A percentile compares a stretch with the other conserved stretches of the same genome.
These are phyloP conservation scores for Scaptomyza tumidula DNA, from an alignment of 2,888 invertebrate species.

Conservation along the genomic window DNA sequence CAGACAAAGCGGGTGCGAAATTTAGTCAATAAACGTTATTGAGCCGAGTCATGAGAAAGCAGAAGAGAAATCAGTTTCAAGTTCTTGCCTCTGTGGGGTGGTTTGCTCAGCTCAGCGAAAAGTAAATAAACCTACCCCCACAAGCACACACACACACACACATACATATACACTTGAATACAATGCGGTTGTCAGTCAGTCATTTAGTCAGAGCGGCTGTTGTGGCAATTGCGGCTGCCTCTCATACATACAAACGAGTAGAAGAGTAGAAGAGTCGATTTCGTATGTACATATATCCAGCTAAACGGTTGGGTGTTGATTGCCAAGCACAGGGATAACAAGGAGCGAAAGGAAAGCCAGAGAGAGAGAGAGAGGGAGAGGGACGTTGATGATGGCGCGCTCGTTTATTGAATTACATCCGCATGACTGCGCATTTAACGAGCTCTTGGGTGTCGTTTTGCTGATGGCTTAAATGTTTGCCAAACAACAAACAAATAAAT, in stretches of 20 bases:
- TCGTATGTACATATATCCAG: constrained; percentile 35
- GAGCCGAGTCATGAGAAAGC: constrained; percentile 40
- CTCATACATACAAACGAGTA: constrained; percentile 17
- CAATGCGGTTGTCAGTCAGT: constrained; percentile 80
- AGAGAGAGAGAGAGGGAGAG: background rate
- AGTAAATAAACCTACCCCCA: constrained; percentile 79
- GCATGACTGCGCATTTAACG: constrained; percentile 81
- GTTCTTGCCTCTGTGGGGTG: constrained; percentile 53
- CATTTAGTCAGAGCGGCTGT: constrained; percentile 75
- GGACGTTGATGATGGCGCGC: constrained; percentile 69
- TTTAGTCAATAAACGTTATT: constrained; percentile 79
- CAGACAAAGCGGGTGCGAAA: constrained; percentile 76
- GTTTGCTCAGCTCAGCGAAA: constrained; percentile 38
- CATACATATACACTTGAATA: constrained; percentile 34
- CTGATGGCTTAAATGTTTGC: constrained; percentile 82
- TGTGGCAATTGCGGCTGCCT: constrained; percentile 72
- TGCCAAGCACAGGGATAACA: constrained; percentile 32
- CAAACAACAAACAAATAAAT: constrained; percentile 83
- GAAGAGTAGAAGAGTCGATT: constrained; percentile 15
- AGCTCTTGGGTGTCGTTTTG: constrained; percentile 81
- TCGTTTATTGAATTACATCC: constrained; percentile 83
- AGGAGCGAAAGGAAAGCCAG: background rate
- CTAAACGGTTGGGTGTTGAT: constrained; percentile 76
- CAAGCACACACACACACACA: constrained; percentile 29
- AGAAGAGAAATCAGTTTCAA: constrained; percentile 27